These are phyloP conservation scores for Homarus americanus DNA, from an alignment of 1,140 invertebrate genomes.

Conservation along the genomic window DNA sequence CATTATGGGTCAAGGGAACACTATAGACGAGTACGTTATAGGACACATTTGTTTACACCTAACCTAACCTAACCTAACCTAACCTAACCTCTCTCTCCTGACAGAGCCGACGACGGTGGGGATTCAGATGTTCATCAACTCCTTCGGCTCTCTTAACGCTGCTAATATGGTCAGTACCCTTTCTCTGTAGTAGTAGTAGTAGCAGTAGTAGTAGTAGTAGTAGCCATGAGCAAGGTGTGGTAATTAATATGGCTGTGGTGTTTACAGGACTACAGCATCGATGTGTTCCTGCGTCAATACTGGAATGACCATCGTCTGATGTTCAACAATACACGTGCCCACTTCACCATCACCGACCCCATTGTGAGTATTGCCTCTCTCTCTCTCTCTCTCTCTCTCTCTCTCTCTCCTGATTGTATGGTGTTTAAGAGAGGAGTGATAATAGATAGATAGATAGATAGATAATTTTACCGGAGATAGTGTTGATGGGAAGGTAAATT, in stretches of 20 bases:
- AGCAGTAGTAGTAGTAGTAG: no score
- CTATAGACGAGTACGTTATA: no score
- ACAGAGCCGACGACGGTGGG: constrained; percentile 23
- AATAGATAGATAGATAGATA: no score
- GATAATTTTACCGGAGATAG: no score
- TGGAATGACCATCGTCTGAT: constrained; percentile 82
- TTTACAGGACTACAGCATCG: constrained; percentile 82
- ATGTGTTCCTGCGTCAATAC: constrained; percentile 83
- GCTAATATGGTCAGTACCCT: constrained; percentile 41
- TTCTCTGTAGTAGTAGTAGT: no score
- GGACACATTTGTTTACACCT: no score
- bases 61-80: neutral
- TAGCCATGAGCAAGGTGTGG: no score
- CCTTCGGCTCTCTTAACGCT: constrained; percentile 57
- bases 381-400: neutral
- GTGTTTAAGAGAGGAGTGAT: no score
- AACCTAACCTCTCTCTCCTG: neutral
- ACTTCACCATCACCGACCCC: constrained; percentile 63
- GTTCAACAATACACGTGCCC: constrained; percentile 74
- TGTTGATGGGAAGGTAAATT: neutral
- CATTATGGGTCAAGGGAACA: no score
- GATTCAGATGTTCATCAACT: constrained; percentile 47
- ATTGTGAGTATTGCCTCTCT: constrained; percentile 22
- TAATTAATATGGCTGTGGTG: no score
- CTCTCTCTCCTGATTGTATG: neutral